Conservation (phyloP, 1,140 invertebrate species). For the Linepithema humile region DNA sequence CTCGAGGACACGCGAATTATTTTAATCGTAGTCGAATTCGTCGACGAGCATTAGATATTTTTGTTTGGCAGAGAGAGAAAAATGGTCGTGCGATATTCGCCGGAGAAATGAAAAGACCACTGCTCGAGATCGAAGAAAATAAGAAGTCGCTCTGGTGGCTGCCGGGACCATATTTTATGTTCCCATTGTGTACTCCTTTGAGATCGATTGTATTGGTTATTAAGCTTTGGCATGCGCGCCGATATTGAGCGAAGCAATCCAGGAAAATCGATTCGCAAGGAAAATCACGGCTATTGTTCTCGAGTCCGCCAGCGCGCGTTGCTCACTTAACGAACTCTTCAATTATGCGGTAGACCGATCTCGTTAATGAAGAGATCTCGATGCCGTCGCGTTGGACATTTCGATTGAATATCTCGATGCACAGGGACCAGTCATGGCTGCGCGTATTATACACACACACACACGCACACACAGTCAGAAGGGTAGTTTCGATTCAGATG, state of each 20-base stretch:
- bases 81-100: not conserved
- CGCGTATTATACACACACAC: not conserved
- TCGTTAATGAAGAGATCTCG: conserved; percentile 68
- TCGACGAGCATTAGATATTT: not conserved
- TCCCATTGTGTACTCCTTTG: conserved; percentile 44
- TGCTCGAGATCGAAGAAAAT: conserved; percentile 9
- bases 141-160: conserved; percentile 25
- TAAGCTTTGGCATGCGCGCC: conserved; percentile 9
- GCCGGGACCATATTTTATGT: conserved; percentile 33
- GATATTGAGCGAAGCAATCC: conserved; percentile 24
- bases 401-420: conserved; percentile 37
- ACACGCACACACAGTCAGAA: not conserved
- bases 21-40: conserved; percentile 36
- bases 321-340: conserved; percentile 56
- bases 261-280: conserved; percentile 54
- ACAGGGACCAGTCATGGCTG: not conserved
- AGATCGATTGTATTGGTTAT: conserved; percentile 50
- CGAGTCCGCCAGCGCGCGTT: conserved; percentile 9
- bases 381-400: conserved; percentile 31
- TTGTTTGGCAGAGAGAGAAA: not conserved
- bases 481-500: not conserved
- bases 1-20: not conserved
- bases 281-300: conserved; percentile 51
- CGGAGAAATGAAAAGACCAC: not conserved
- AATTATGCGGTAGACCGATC: conserved; percentile 59